Base-by-base conservation (phyloP, 2,113 vertebrate species). In the Camelus dromedarius region DNA sequence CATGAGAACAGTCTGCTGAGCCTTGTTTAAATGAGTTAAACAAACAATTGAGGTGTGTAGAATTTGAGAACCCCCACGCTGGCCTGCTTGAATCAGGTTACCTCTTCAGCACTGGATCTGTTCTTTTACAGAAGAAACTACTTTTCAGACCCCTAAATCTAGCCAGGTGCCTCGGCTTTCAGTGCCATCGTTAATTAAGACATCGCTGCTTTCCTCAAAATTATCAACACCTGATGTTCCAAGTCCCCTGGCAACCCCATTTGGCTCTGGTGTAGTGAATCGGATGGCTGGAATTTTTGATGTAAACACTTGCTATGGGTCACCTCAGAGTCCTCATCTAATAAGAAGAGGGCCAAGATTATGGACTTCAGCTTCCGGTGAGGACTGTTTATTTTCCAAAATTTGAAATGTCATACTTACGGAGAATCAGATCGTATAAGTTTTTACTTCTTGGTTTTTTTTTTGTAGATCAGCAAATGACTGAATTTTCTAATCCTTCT, bases 311-410 rank as follows among this genome's bases (percentile, higher is more conserved):
- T 99, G 99, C 98, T 98, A 98, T 35, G 98, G 98, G 54, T 97
- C 99, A 0, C 97, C 99, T 13, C 99, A 98, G 73, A 99, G 99
- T 97, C 99, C 99, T 30, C 98, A 98, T 8, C 10, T 99, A 32
- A 97, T 97, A 89, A 99, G 99, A 97, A 99, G 99, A 97, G 99
- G 96, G 3, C 99, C 99, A 42, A 99, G 99, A 96, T 98, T 99
- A 38, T 99, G 99, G 99, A 99, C 99, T 0, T 98, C 98, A 0
- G 95, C 98, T 95, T 98, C 99, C 97, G 99, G 99, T 99, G 95
- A 96, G 97, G 12, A 75, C 32, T 91, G 0, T 95, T 83, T 60
- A 28, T 77, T 91, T 95, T 85, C 28, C 76, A 14, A 69, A 75
- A 54, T 82, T 89, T 62, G 52, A 84, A 76, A 54, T 93, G 32